Percentiles rank a stretch among this genome's conserved stretches.
phyloP scores from a whole-genome alignment of 2,113 vertebrate species.

The Anarrhichthys ocellatus region DNA sequence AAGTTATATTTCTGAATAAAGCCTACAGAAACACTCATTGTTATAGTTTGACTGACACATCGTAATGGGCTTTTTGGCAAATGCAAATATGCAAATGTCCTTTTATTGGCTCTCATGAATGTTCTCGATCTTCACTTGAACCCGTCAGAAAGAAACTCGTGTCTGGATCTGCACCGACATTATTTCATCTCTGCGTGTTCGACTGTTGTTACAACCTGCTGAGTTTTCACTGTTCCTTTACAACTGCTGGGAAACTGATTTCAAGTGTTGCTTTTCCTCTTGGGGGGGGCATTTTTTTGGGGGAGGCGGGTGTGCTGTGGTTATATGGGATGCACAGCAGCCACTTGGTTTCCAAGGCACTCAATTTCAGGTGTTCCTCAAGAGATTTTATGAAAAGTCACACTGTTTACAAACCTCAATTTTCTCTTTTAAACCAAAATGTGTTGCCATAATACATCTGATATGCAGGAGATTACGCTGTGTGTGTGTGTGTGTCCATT shows the following conservation, averaged over 20 bases:
- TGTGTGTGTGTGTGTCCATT: background rate
- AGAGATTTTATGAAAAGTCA: background rate
- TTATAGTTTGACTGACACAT: background rate
- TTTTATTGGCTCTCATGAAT: conserved; percentile 2
- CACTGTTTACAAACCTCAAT: background rate
- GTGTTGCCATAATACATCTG: background rate
- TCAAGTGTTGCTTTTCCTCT: background rate
- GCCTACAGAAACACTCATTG: conserved; percentile 1
- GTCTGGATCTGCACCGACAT: conserved; percentile 41
- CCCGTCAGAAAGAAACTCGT: conserved; percentile 22
- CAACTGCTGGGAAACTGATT: background rate
- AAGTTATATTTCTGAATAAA: background rate
- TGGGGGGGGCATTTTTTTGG: too few species aligned
- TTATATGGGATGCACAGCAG: too few species aligned
- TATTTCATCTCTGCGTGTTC: conserved; percentile 44
- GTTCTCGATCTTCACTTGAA: background rate
- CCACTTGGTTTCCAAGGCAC: too few species aligned
- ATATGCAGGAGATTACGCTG: background rate
- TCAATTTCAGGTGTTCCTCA: background rate
- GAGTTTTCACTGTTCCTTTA: background rate
- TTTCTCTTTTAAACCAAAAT: background rate
- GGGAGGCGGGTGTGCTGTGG: too few species aligned
- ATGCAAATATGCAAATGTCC: background rate
- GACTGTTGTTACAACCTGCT: conserved; percentile 42
- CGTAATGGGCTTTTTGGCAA: background rate